These are phyloP conservation scores for Drosophila atripex DNA, from an alignment of 2,888 invertebrate genomes.

Conservation along the genomic window DNA sequence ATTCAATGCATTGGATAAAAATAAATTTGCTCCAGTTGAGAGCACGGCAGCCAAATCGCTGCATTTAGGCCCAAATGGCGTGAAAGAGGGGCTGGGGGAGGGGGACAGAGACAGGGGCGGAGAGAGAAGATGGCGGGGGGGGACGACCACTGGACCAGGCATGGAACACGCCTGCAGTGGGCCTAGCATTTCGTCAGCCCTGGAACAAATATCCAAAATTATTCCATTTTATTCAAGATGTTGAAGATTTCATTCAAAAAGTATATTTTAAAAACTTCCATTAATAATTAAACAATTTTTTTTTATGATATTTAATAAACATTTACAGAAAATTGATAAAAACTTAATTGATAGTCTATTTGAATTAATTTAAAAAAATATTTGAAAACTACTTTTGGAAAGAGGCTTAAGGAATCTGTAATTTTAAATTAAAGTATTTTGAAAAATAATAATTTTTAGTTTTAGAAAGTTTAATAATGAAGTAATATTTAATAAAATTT, in stretches of 20 bases:
- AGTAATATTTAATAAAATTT: too few relatives aligned
- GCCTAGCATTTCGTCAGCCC: constrained; percentile 8
- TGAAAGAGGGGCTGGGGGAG: neutral
- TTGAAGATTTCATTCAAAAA: neutral
- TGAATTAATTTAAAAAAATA: too few relatives aligned
- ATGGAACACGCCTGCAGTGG: constrained; percentile 4
- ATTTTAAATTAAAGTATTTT: too few relatives aligned
- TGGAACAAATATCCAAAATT: neutral
- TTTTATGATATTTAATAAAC: too few relatives aligned
- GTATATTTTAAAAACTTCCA: neutral
- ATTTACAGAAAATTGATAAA: too few relatives aligned
- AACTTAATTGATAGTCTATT: too few relatives aligned
- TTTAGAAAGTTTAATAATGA: too few relatives aligned
- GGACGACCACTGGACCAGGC: neutral
- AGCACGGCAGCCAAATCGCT: constrained; percentile 18
- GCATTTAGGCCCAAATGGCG: constrained; percentile 25
- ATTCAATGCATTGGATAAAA: constrained; percentile 77
- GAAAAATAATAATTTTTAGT: too few relatives aligned
- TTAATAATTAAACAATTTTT: too few relatives aligned
- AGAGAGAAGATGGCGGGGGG: neutral
- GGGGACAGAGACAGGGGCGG: neutral
- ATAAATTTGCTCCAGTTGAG: constrained; percentile 74
- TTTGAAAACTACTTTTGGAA: too few relatives aligned
- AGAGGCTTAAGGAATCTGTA: too few relatives aligned
- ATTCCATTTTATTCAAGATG: neutral